These are phyloP conservation scores for Drosophila paranaensis DNA, from an alignment of 2,888 invertebrate species.

Conservation along the genomic window DNA sequence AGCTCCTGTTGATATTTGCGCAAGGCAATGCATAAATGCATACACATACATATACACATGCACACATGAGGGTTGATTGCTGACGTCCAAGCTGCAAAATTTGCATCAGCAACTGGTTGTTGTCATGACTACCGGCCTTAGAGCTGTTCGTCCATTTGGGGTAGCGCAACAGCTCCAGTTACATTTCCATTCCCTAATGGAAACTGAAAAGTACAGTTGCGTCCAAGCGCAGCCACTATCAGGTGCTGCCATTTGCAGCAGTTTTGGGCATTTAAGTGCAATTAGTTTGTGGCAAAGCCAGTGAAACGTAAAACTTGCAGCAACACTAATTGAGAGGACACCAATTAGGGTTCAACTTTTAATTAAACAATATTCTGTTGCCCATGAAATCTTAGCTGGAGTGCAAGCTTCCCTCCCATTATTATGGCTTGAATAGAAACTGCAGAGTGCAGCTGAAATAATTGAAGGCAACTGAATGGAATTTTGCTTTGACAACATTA, in stretches of 20 bases:
- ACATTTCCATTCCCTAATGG: conserved; percentile 28
- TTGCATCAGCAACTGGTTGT: conserved; percentile 67
- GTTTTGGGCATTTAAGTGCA: neutral
- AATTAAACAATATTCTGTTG: neutral
- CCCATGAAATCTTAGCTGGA: neutral
- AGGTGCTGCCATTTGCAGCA: conserved; percentile 18
- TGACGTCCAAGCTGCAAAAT: conserved; percentile 64
- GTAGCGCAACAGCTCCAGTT: conserved; percentile 22
- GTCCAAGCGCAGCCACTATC: conserved; percentile 16
- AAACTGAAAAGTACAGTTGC: conserved; percentile 55
- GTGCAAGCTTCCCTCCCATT: neutral
- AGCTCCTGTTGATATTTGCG: conserved; percentile 73
- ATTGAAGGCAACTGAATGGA: neutral
- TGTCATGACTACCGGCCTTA: conserved; percentile 53
- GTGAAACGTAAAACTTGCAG: neutral
- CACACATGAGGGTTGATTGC: conserved; percentile 54
- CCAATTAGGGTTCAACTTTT: neutral
- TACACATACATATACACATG: conserved; percentile 9
- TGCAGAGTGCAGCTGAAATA: neutral
- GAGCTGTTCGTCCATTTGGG: neutral
- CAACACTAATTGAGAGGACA: neutral
- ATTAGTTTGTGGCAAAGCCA: neutral
- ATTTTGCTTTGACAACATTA: neutral
- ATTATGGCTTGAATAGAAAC: neutral
- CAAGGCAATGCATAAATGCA: conserved; percentile 73